phyloP scores from a whole-genome alignment of 37 sponge, comb jelly and placozoan species.

The Theonella swinhoei region DNA sequence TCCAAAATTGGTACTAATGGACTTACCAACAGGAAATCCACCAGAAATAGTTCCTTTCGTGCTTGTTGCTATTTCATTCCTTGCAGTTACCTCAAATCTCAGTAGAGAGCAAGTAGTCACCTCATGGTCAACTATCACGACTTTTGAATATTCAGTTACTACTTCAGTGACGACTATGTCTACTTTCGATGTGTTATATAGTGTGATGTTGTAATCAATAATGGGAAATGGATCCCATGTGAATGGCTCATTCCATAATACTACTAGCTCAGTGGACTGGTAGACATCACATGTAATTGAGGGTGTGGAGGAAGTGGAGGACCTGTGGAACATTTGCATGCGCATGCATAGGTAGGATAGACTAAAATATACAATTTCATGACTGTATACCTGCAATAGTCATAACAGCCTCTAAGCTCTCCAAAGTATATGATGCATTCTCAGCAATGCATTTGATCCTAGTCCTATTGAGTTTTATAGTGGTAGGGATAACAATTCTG shows the following conservation, averaged over 20 bases:
- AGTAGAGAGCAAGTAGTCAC: neutral
- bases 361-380: too few relatives aligned
- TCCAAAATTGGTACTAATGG: neutral
- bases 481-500: too few relatives aligned
- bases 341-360: too few relatives aligned
- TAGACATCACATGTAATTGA: neutral
- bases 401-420: neutral
- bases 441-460: neutral
- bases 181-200: neutral
- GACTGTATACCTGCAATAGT: neutral
- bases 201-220: constrained; percentile 2
- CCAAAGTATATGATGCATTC: neutral
- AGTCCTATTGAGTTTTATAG: neutral
- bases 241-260: constrained; percentile 18
- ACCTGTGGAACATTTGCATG: too few relatives aligned
- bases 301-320: neutral
- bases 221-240: constrained; percentile 4
- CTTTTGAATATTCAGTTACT: neutral
- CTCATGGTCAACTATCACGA: neutral
- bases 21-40: neutral
- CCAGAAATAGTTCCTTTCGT: neutral
- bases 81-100: neutral
- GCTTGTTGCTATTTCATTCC: neutral
- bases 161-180: neutral
- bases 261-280: neutral